phyloP scores from a whole-genome alignment of 2,888 invertebrate genomes.

The Lacanobia oleracea region DNA sequence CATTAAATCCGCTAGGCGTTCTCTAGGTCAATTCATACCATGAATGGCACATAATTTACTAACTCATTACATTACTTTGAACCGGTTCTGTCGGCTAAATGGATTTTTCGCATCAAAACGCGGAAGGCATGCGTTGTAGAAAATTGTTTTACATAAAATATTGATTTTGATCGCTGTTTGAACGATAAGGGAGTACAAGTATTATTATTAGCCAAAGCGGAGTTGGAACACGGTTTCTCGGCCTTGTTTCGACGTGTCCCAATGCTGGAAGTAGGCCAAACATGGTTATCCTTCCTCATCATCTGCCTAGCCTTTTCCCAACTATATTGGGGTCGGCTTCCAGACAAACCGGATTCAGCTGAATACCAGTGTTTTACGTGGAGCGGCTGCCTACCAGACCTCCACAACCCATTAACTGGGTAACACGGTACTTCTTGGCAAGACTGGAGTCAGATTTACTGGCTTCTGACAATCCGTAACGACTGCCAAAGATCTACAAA shows the following conservation, averaged over 20 bases:
- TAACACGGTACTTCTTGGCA: too few relatives aligned
- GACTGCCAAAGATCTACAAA: too few relatives aligned
- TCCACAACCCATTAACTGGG: too few relatives aligned
- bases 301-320: too few relatives aligned
- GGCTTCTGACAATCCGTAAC: too few relatives aligned
- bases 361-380: too few relatives aligned
- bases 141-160: slow-evolving; percentile 45
- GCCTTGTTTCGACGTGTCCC: not conserved
- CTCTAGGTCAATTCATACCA: slow-evolving; percentile 54
- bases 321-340: too few relatives aligned
- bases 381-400: too few relatives aligned
- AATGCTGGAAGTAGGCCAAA: not conserved
- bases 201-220: slow-evolving; percentile 1
- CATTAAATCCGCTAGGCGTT: slow-evolving; percentile 55
- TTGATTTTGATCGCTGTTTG: slow-evolving; percentile 45
- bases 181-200: slow-evolving; percentile 8
- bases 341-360: too few relatives aligned
- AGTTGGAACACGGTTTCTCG: not conserved
- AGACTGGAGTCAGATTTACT: too few relatives aligned
- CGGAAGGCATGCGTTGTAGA: slow-evolving; percentile 23
- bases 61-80: slow-evolving; percentile 53
- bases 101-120: slow-evolving; percentile 45
- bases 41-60: slow-evolving; percentile 57
- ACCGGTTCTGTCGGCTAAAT: slow-evolving; percentile 42
- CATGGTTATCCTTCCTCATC: not conserved